phyloP scores from a whole-genome alignment of 2,797 vertebrate species.

The Schizopygopsis pylzovi region DNA sequence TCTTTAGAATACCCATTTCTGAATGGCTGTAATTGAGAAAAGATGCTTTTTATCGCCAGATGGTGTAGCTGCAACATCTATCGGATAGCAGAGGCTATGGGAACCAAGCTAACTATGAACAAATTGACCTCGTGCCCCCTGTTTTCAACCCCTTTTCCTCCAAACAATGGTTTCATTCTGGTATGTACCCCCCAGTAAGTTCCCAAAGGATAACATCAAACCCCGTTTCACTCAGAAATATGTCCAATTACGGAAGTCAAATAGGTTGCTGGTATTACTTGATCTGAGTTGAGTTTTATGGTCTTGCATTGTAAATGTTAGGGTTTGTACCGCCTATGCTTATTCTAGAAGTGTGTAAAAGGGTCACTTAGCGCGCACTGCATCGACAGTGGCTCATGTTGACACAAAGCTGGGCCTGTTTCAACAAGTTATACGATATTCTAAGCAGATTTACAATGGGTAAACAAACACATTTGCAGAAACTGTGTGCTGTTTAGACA shows the following conservation, averaged over 20 bases:
- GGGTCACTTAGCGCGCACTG: conserved; percentile 1
- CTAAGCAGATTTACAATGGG: conserved; percentile 49
- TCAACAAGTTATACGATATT: conserved; percentile 36
- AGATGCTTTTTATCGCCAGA: background rate
- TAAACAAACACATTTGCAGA: conserved; percentile 46
- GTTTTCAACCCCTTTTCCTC: conserved; percentile 1
- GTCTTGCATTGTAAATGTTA: conserved; percentile 8
- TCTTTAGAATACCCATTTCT: background rate
- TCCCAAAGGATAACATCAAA: background rate
- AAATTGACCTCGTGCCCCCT: background rate
- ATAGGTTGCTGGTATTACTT: background rate
- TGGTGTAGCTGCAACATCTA: background rate
- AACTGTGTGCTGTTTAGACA: conserved; percentile 11
- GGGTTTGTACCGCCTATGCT: background rate
- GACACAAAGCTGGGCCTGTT: conserved; percentile 24
- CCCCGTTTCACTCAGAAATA: conserved; percentile 1
- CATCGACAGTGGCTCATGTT: conserved; percentile 24
- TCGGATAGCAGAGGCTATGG: background rate
- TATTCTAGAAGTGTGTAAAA: conserved; percentile 33
- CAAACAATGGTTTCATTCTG: conserved; percentile 2
- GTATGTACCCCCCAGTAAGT: background rate
- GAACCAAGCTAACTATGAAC: background rate
- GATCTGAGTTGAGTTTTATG: conserved; percentile 21
- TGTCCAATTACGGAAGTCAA: background rate
- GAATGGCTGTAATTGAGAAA: background rate